phyloP scores from a whole-genome alignment of 2,113 vertebrate genomes.

The Chionomys nivalis region DNA sequence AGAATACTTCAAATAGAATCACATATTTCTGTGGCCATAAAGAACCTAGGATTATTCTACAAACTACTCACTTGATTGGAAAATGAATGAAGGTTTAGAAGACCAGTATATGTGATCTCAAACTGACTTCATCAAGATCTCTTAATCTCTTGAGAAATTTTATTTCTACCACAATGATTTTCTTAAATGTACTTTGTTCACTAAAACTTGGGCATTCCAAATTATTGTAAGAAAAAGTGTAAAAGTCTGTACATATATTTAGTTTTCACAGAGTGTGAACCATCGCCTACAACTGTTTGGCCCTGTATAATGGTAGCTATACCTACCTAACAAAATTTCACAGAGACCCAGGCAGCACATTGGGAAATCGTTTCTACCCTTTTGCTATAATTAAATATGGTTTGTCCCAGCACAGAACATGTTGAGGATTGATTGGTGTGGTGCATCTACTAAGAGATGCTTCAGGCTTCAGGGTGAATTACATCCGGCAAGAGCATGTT shows the following conservation, averaged over 20 bases:
- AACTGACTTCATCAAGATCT: background rate
- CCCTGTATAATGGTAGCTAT: background rate
- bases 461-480: background rate
- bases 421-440: background rate
- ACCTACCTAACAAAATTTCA: background rate
- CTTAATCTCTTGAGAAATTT: conserved; percentile 23
- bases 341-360: background rate
- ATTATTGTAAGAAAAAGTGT: background rate
- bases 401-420: background rate
- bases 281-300: background rate
- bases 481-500: too few species aligned
- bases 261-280: background rate
- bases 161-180: background rate
- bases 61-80: conserved; percentile 57
- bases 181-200: conserved; percentile 9
- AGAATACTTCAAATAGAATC: conserved; percentile 52
- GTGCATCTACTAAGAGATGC: background rate
- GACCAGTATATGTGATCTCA: conserved; percentile 27
- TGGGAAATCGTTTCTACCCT: background rate
- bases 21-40: conserved; percentile 64
- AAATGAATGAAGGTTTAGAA: conserved; percentile 59
- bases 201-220: background rate
- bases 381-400: background rate
- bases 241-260: background rate
- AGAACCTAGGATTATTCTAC: conserved; percentile 16